Evolutionary conservation across 2,797 vertebrate genomes (phyloP), one percentile per base, ranked within the genome.

Genomic region (Paedocypris micromegethes): DNA sequence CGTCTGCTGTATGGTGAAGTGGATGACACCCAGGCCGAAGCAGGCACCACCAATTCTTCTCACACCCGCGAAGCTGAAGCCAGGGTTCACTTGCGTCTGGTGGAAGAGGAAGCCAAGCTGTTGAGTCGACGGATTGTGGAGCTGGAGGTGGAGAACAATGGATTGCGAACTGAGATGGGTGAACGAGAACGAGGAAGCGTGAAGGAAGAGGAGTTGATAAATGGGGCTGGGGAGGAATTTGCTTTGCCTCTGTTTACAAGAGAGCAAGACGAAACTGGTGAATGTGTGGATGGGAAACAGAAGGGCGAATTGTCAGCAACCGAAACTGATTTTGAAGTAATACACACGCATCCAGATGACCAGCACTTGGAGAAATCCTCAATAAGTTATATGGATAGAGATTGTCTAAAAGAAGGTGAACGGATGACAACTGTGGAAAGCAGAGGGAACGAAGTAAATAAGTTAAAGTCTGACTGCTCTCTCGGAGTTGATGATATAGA

Each of bases 51-150:
- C 0, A 90, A 88, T 56, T 90, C 91, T 0, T 81, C 89, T 44
- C 92, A 88, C 3, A 84, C 91, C 2, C 87, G 93, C 2, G 94
- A 97, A 82, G 90, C 94, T 0, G 96, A 98, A 80, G 82, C 96
- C 78, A 98, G 94, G 81, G 90, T 92, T 77, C 96, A 98, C 67
- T 85, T 99, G 72, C 94, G 93, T 75, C 90, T 99, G 74, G 93
- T 99, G 70, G 97, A 99, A 77, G 97, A 99, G 80, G 97, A 99
- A 80, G 96, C 97, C 78, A 98, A 91, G 46, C 90, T 98, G 75
- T 84, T 99, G 68, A 99, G 97, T 82, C 86, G 96, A 8, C 91
- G 94, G 72, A 97, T 97, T 0, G 96, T 98, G 4, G 97, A 99
- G 74, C 88, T 99, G 72, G 97, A 99, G 84, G 92, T 97, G 82